These are phyloP conservation scores for Drosophila insularis DNA, from an alignment of 1,140 invertebrate species.

Conservation along the genomic window DNA sequence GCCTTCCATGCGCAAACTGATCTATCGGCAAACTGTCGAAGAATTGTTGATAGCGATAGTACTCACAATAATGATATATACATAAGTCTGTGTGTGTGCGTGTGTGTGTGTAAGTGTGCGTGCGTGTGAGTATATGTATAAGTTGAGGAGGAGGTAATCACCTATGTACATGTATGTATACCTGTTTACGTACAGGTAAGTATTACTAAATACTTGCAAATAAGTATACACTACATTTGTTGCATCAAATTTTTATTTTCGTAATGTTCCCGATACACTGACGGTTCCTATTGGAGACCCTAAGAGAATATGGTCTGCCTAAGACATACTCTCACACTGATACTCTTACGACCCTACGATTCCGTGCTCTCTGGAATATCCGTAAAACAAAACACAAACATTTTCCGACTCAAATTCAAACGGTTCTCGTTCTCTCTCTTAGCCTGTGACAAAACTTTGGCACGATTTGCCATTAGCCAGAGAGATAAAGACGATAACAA, in stretches of 20 bases:
- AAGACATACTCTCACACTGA: not conserved
- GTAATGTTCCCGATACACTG: slow-evolving; percentile 5
- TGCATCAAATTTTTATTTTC: slow-evolving; percentile 1
- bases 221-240: slow-evolving; percentile 5
- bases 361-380: not conserved
- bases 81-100: slow-evolving; percentile 7
- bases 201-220: slow-evolving; percentile 33
- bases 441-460: slow-evolving; percentile 22
- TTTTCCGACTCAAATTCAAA: slow-evolving; percentile 13
- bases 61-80: slow-evolving; percentile 52
- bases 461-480: slow-evolving; percentile 44
- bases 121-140: slow-evolving; percentile 18
- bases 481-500: slow-evolving; percentile 72
- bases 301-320: not conserved
- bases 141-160: no score
- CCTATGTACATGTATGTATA: slow-evolving; percentile 6
- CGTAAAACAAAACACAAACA: not conserved
- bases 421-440: slow-evolving; percentile 41
- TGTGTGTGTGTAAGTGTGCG: slow-evolving; percentile 10
- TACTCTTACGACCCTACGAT: not conserved
- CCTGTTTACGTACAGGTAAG: slow-evolving; percentile 9
- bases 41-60: slow-evolving; percentile 75
- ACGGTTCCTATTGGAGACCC: no score
- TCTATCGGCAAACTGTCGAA: slow-evolving; percentile 78
- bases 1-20: slow-evolving; percentile 77